phyloP scores from a whole-genome alignment of 2,888 invertebrate species.

The Acronicta psi region DNA sequence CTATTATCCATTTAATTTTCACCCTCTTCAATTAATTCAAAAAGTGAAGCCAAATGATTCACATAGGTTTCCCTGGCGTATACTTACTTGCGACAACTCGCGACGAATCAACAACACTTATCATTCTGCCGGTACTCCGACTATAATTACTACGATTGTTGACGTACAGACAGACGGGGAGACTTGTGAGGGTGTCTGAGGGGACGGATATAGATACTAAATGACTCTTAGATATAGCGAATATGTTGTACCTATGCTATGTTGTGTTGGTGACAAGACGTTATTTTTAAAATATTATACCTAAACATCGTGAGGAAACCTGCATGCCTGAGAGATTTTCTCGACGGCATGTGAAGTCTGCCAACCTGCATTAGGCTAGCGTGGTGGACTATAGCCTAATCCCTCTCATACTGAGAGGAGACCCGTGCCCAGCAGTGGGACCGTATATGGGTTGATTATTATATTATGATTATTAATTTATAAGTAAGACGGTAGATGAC shows the following conservation, averaged over 20 bases:
- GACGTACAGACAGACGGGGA: constrained; percentile 37
- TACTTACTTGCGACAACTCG: constrained; percentile 10
- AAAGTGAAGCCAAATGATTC: background rate
- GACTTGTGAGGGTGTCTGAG: constrained; percentile 46
- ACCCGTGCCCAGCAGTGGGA: too few species aligned
- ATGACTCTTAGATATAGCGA: constrained; percentile 22
- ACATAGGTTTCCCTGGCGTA: background rate
- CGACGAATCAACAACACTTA: constrained; percentile 51
- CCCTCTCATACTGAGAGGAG: too few species aligned
- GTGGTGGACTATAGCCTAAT: too few species aligned
- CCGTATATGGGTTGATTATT: too few species aligned
- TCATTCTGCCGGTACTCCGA: constrained; percentile 39
- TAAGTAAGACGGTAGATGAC: too few species aligned
- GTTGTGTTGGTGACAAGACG: background rate
- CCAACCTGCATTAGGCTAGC: too few species aligned
- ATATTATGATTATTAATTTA: too few species aligned
- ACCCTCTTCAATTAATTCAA: background rate
- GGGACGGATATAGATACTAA: constrained; percentile 27
- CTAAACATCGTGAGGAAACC: too few species aligned
- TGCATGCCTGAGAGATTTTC: too few species aligned
- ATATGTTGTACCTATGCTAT: background rate
- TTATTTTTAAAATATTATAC: too few species aligned
- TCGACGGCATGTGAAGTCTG: too few species aligned
- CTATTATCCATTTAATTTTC: background rate
- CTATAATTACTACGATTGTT: constrained; percentile 57